Evolutionary conservation across 2,797 vertebrate genomes (phyloP).

Genomic region (Heterohyrax brucei): DNA sequence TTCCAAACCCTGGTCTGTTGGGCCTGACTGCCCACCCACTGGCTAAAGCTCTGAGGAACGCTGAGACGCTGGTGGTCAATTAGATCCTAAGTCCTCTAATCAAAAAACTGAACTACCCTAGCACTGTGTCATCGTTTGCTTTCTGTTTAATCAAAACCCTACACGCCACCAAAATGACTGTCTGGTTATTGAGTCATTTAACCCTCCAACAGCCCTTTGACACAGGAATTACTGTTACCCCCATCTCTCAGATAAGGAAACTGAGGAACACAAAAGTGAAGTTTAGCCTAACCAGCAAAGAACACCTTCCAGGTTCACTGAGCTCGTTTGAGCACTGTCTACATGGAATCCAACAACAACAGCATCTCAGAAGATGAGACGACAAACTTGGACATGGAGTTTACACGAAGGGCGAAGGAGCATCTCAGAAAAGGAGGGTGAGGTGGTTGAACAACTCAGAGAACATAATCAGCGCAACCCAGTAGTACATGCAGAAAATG

Average conservation of each 20-base stretch:
- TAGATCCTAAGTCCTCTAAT: slow-evolving; percentile 4
- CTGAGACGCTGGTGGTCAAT: slow-evolving; percentile 68
- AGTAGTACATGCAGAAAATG: neutral
- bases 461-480: neutral
- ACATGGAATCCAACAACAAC: neutral
- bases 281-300: neutral
- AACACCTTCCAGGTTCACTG: neutral
- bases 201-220: neutral
- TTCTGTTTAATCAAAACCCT: neutral
- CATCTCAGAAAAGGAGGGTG: neutral
- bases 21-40: slow-evolving; percentile 49
- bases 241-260: neutral
- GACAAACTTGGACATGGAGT: neutral
- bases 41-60: slow-evolving; percentile 69
- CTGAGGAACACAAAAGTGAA: neutral
- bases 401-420: neutral
- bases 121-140: neutral
- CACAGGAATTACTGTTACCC: neutral
- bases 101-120: slow-evolving; percentile 54
- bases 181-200: slow-evolving; percentile 18
- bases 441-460: neutral
- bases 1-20: slow-evolving; percentile 74
- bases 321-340: neutral
- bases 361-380: neutral
- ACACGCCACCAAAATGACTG: neutral